phyloP scores from a whole-genome alignment of 2,888 invertebrate genomes.

The Pachliopta kotzebuea region DNA sequence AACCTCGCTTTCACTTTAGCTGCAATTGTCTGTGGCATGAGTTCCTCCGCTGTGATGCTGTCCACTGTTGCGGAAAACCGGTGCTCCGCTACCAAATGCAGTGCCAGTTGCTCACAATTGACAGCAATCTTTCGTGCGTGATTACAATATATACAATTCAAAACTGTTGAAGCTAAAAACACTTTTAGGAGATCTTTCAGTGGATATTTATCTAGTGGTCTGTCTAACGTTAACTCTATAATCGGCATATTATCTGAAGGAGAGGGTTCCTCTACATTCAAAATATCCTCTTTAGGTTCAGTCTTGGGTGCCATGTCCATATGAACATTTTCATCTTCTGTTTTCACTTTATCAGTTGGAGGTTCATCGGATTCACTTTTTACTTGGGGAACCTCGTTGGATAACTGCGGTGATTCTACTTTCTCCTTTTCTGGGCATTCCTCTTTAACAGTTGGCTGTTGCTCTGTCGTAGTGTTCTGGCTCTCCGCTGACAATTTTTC shows the following conservation, averaged over 20 bases:
- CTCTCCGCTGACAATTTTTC: slow-evolving; percentile 82
- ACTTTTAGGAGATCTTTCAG: slow-evolving; percentile 86
- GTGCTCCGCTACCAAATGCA: slow-evolving; percentile 90
- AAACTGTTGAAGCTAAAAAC: slow-evolving; percentile 85
- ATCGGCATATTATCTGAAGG: slow-evolving; percentile 80
- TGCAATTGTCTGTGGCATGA: slow-evolving; percentile 86
- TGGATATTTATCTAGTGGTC: slow-evolving; percentile 87
- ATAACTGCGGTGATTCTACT: slow-evolving; percentile 33
- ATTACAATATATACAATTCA: slow-evolving; percentile 90
- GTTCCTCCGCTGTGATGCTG: slow-evolving; percentile 87
- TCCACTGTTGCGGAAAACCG: slow-evolving; percentile 89
- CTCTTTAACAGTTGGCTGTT: slow-evolving; percentile 39
- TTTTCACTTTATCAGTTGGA: slow-evolving; percentile 43
- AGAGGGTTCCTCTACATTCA: slow-evolving; percentile 55
- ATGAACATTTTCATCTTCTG: slow-evolving; percentile 44
- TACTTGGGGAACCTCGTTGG: slow-evolving; percentile 27
- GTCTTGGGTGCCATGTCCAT: slow-evolving; percentile 55
- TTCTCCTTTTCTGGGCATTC: slow-evolving; percentile 32
- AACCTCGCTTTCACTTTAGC: slow-evolving; percentile 82
- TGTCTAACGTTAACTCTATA: slow-evolving; percentile 86
- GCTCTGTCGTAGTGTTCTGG: slow-evolving; percentile 48
- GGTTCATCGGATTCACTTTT: slow-evolving; percentile 35
- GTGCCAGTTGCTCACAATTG: slow-evolving; percentile 88
- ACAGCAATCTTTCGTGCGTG: slow-evolving; percentile 92
- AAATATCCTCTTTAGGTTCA: slow-evolving; percentile 49